Evolutionary conservation across 1,140 invertebrate genomes (phyloP).

Genomic region (Brachionus manjavacas): DNA sequence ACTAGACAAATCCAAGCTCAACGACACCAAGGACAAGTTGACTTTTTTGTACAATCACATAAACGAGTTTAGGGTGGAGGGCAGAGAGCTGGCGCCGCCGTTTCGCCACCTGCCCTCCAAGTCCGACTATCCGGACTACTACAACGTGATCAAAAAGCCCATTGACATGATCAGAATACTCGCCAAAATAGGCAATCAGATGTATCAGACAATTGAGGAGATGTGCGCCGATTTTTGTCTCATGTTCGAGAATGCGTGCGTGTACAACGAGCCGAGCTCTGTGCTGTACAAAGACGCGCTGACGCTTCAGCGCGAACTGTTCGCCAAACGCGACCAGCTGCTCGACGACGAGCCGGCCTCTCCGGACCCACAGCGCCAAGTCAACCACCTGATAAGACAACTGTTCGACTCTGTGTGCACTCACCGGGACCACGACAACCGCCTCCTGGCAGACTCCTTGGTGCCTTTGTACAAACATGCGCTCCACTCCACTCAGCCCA

Average conservation of each 20-base stretch:
- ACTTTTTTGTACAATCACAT: conserved; percentile 24
- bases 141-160: conserved; percentile 83
- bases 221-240: conserved; percentile 84
- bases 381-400: background rate
- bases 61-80: conserved; percentile 14
- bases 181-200: conserved; percentile 59
- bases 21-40: background rate
- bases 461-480: background rate
- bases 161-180: conserved; percentile 92
- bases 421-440: background rate
- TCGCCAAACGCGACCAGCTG: background rate
- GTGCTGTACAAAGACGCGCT: conserved; percentile 82
- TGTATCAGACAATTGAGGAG: conserved; percentile 82
- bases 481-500: background rate
- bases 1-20: background rate
- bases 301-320: conserved; percentile 1
- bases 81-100: conserved; percentile 21
- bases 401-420: background rate
- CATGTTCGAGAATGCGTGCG: conserved; percentile 99
- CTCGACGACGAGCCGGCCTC: background rate
- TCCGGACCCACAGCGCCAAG: background rate
- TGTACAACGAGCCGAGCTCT: conserved; percentile 97
- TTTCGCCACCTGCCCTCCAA: conserved; percentile 67
- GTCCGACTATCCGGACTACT: conserved; percentile 91
- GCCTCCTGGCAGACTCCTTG: background rate